These are phyloP conservation scores for Tragelaphus scriptus DNA, from an alignment of 2,113 vertebrate species.

Conservation along the genomic window DNA sequence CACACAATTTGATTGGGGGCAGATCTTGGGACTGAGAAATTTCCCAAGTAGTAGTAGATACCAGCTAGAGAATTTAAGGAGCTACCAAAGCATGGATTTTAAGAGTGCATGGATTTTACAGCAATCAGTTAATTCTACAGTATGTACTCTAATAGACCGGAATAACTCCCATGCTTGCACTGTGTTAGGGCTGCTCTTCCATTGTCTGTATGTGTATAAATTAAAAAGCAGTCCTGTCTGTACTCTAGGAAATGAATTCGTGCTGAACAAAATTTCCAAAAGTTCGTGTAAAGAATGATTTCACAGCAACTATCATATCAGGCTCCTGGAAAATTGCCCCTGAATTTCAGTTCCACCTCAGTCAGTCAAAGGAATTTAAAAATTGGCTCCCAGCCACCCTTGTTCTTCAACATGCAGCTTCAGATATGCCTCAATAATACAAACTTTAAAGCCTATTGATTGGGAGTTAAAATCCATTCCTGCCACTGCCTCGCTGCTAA, in stretches of 20 bases:
- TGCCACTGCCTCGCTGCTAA: background rate
- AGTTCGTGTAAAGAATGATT: conserved; percentile 57
- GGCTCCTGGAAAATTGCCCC: conserved; percentile 61
- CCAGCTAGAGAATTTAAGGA: background rate
- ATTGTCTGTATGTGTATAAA: conserved; percentile 47
- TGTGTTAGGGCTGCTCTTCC: background rate
- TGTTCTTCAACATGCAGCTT: conserved; percentile 27
- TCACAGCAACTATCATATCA: conserved; percentile 56
- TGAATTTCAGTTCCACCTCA: conserved; percentile 65
- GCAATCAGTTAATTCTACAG: background rate
- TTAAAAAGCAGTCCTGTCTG: conserved; percentile 47
- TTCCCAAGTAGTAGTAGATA: background rate
- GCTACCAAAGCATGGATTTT: background rate
- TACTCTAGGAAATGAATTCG: conserved; percentile 32
- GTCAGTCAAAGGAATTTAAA: conserved; percentile 67
- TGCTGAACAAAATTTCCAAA: conserved; percentile 57
- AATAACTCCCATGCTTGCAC: background rate
- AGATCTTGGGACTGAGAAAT: background rate
- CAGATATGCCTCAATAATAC: conserved; percentile 19
- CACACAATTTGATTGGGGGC: background rate
- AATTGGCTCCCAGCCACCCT: conserved; percentile 54
- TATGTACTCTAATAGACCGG: background rate
- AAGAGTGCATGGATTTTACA: background rate
- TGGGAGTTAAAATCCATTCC: background rate
- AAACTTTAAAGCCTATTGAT: conserved; percentile 37